Percentiles rank a stretch among this genome's conserved stretches.
Evolutionary conservation across 35 echinoderm and acorn worm genomes (phyloP).

Genomic region (Holothuria glaberrima): DNA sequence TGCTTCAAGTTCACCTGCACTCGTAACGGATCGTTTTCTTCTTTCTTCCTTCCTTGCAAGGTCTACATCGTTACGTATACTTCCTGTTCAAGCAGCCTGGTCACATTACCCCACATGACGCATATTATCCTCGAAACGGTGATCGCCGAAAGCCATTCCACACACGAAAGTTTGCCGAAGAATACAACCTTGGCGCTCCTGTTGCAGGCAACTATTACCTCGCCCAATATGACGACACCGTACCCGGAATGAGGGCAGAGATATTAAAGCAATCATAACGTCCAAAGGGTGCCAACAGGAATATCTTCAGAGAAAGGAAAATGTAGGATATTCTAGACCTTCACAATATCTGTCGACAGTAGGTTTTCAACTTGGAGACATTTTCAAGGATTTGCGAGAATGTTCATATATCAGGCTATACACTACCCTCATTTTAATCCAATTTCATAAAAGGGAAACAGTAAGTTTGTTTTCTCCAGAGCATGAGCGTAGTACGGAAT

Average conservation of each 20-base stretch:
- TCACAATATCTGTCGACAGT: too few species aligned
- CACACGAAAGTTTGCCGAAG: slow-evolving; percentile 39
- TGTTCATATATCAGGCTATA: too few species aligned
- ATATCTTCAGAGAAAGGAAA: too few species aligned
- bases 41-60: slow-evolving; percentile 1
- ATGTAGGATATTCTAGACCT: too few species aligned
- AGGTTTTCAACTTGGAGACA: too few species aligned
- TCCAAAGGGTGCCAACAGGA: too few species aligned
- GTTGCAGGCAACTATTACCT: slow-evolving; percentile 60
- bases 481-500: too few species aligned
- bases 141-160: slow-evolving; percentile 47
- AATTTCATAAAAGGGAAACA: too few species aligned
- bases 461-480: too few species aligned
- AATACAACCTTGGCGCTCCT: slow-evolving; percentile 50
- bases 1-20: too few species aligned
- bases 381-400: too few species aligned
- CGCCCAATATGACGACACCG: slow-evolving; percentile 55
- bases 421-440: too few species aligned
- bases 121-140: slow-evolving; percentile 8
- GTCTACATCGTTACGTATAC: slow-evolving; percentile 35
- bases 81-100: slow-evolving; percentile 16
- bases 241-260: slow-evolving; percentile 20
- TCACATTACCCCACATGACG: slow-evolving; percentile 34
- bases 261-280: not conserved
- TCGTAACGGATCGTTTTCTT: not conserved